These are phyloP conservation scores for Indicator maculatus DNA, from an alignment of 2,113 vertebrate genomes.

Conservation along the genomic window DNA sequence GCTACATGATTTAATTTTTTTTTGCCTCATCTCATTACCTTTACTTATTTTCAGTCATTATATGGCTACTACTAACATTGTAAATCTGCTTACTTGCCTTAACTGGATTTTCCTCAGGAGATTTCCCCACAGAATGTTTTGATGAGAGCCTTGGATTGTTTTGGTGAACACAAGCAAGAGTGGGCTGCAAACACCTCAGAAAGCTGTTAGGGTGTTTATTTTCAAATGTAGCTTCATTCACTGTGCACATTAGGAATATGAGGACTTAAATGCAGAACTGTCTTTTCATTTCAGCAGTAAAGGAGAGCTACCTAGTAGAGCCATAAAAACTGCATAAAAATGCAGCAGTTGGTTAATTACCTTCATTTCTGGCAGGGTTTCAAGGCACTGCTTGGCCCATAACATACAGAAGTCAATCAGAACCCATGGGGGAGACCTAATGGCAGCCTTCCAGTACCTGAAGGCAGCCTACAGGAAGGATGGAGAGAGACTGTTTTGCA, in stretches of 20 bases:
- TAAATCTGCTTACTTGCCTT: not conserved
- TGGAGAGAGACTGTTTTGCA: too few species aligned
- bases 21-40: not conserved
- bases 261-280: not conserved
- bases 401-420: not conserved
- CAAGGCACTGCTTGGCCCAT: not conserved
- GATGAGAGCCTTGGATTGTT: not conserved
- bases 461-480: too few species aligned
- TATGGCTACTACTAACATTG: not conserved
- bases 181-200: not conserved
- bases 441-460: too few species aligned
- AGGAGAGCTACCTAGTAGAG: not conserved
- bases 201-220: not conserved
- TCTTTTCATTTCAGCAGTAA: not conserved
- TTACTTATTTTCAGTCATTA: slow-evolving; percentile 8
- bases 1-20: slow-evolving; percentile 11
- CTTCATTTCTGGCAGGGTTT: not conserved
- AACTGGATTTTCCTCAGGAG: not conserved
- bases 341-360: not conserved
- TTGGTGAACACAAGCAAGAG: not conserved
- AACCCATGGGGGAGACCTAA: not conserved
- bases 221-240: not conserved
- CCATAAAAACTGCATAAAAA: not conserved
- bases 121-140: not conserved
- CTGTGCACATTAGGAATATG: not conserved